These are phyloP conservation scores for Tetrax tetrax DNA, from an alignment of 2,113 vertebrate genomes.

Conservation along the genomic window DNA sequence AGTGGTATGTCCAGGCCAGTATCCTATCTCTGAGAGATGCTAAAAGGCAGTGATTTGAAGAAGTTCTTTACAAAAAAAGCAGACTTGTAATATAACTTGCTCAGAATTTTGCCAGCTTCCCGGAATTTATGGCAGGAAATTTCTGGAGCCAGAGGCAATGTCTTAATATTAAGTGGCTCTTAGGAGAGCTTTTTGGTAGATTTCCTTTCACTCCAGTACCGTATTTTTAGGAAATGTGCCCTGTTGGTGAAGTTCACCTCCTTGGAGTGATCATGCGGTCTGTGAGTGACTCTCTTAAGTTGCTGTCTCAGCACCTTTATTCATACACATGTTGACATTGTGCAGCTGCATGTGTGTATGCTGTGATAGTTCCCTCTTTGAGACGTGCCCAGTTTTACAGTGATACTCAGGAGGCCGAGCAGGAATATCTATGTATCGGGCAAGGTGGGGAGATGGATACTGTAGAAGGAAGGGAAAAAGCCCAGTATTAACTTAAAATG, in stretches of 20 bases:
- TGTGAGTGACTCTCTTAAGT: no score
- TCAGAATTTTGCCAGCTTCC: background rate
- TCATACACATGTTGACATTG: background rate
- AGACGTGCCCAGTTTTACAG: background rate
- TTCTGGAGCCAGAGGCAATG: background rate
- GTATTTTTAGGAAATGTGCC: background rate
- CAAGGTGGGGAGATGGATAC: background rate
- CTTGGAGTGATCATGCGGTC: background rate
- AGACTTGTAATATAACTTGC: background rate
- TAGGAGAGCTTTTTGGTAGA: background rate
- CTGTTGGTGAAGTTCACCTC: background rate
- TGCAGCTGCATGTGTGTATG: background rate
- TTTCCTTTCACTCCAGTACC: background rate
- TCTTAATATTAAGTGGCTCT: background rate
- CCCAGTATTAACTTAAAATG: rapidly evolving
- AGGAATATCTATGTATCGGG: background rate
- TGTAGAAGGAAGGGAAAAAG: background rate
- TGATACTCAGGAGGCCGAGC: background rate
- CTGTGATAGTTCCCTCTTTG: background rate
- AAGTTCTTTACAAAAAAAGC: background rate
- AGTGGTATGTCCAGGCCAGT: background rate
- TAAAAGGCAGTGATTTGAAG: background rate
- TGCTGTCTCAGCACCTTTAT: no score
- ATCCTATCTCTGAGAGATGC: background rate
- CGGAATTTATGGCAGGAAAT: background rate